Base-by-base conservation (phyloP, 2,113 vertebrate genomes). In the Nibea albiflora region DNA sequence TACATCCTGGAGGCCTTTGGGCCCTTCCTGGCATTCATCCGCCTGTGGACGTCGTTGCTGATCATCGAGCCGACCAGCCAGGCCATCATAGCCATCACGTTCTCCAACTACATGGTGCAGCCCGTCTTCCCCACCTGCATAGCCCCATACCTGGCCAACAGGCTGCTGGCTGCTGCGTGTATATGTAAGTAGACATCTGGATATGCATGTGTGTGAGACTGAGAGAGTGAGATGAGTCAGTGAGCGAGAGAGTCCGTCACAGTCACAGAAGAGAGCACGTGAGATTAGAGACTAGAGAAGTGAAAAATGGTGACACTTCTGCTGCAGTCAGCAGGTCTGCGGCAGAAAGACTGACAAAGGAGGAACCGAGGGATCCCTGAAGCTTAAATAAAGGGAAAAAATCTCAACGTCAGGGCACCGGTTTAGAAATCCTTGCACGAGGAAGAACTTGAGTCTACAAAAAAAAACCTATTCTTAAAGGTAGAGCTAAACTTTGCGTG, bases 41-140 rank as follows among this genome's bases (percentile, higher is more conserved):
- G 97, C 6, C 90, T 98, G 58, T 98, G 97, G 97, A 97, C 96
- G 2, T 98, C 97, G 1, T 95, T 98, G 67, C 94, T 98, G 75
- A 97, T 98, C 94, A 98, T 97, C 0, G 97, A 98, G 86, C 97
- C 97, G 17, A 98, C 97, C 88, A 96, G 97, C 89, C 97, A 98
- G 90, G 97, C 97, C 0, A 67, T 98, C 88, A 98, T 98, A 2
- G 97, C 97, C 83, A 97, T 98, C 91, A 98, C 97, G 5, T 97
- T 98, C 91, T 97, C 97, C 91, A 97, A 97, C 95, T 98, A 98
- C 94, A 94, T 97, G 95, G 90, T 98, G 86, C 97, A 98, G 87
- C 97, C 97, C 11, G 16, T 97, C 86, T 98, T 98, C 90, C 96
- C 96, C 1, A 96, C 94, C 73, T 98, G 97, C 42, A 88, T 94